Base-by-base conservation (phyloP, 2,888 invertebrate genomes). In the Lamellibrachia columna region DNA sequence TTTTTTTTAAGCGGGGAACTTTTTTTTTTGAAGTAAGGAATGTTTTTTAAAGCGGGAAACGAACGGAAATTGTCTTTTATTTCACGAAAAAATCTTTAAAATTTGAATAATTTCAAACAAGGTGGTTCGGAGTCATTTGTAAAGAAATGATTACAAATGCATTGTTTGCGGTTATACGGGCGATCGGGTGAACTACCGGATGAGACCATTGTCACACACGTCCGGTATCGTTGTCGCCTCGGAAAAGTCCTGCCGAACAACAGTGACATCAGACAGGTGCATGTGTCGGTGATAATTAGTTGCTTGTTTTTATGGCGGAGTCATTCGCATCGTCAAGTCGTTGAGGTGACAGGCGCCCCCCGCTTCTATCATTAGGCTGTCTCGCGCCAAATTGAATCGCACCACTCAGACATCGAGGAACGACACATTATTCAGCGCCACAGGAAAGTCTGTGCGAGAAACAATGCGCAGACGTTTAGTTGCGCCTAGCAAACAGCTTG, bases 121-220 rank as follows among this genome's bases (percentile, higher is more conserved):
- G 22, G 22, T 15, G 75, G 75, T 75, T 75, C 75, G 75, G 75
- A 75, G 22, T 75, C 75, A 22, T 60, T 22, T 60, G 60, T 15
- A 75, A 15, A 75, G 75, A 75, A 75, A 15, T 75, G 75, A 75
- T 75, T 75, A 15, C n/a, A 6, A 75, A 75, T 75, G 75, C 75
- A 75, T 75, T 75, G 75, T 75, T 75, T 22, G 75, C 75, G 6
- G 22, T 75, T n/a, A 75, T 75, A 75, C 75, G 75, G 22, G 22
- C 15, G 75, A 75, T 75, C 22, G 75, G n/a, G 22, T 75, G 75
- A 75, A 15, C 75, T 22, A 75, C 75, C 75, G 75, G 75, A 75
- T 75, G 75, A 75, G n/a, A 75, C 75, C 75, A 75, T 75, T 75
- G 75, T 75, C 75, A 4, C n/a, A 75, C 75, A 75, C 75, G 75